Evolutionary conservation across 2,888 invertebrate genomes (phyloP).

Genomic region (Morpho deidamia): DNA sequence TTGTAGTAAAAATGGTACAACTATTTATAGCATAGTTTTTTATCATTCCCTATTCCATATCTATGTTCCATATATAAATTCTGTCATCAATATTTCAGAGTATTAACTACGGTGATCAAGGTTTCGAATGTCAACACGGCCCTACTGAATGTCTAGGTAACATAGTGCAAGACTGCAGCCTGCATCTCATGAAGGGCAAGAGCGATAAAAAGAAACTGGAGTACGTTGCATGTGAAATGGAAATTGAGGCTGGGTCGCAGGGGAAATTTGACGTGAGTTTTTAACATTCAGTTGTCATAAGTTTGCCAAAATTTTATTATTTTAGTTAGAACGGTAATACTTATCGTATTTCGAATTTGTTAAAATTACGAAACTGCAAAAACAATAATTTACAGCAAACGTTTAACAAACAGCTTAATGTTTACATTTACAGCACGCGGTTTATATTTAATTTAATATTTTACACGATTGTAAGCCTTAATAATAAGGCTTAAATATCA

Average conservation of each 20-base stretch:
- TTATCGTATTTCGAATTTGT: no score
- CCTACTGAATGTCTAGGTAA: conserved; percentile 80
- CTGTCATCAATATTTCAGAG: conserved; percentile 40
- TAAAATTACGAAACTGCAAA: no score
- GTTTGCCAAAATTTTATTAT: no score
- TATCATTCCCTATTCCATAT: no score
- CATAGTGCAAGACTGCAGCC: conserved; percentile 79
- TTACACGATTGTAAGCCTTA: background rate
- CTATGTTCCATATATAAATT: no score
- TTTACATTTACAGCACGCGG: no score
- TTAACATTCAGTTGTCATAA: no score
- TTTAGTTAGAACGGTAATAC: no score
- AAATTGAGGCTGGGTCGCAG: conserved; percentile 46
- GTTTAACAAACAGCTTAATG: no score
- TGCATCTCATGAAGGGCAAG: conserved; percentile 47
- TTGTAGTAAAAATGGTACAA: no score
- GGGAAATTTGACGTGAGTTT: conserved; percentile 40
- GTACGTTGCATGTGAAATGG: conserved; percentile 78
- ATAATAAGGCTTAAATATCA: background rate
- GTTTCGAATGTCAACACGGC: conserved; percentile 82
- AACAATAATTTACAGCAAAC: no score
- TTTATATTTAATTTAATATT: background rate
- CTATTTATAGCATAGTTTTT: no score
- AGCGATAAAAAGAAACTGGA: conserved; percentile 46
- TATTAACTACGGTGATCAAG: conserved; percentile 45